Evolutionary conservation across 2,888 invertebrate genomes (phyloP), one percentile per base, ranked within the genome.

Genomic region (Thereva nobilitata): DNA sequence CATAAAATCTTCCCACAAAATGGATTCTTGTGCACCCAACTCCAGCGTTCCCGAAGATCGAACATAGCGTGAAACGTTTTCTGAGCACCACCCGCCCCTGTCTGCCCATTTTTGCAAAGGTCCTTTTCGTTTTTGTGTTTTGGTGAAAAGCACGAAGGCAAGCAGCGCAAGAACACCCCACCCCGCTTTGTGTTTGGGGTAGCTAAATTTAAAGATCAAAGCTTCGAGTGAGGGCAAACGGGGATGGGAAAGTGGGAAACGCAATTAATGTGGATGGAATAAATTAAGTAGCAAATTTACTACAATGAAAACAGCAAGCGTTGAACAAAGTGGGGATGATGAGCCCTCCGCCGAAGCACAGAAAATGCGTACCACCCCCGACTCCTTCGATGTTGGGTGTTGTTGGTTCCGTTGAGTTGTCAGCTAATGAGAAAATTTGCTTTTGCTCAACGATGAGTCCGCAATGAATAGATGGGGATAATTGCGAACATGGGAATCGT

Each of bases 401-500:
- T 57, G 57, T 23, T 23, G 23, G 23, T 12, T 40, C 61, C 50
- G 59, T 38, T 38, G 59, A 59, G 63, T 64, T 64, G 64, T 64
- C 53, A 53, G 64, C 54, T 64, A 64, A 64, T 64, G 64, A 64
- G 64, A 64, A 64, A 64, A 64, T 64, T 64, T 54, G 64, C 54
- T 64, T 64, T 64, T 44, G 53, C 64, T 64, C 45, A 50, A 45
- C 53, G 61, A 61, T 61, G 61, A 61, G 61, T 53, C 44, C 54
- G 54, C 54, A 64, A 64, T 64, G 52, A 55, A 59, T 65, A 54
- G 67, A 64, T 47, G 72, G 71, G 71, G 67, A 72, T 76, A 77
- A 77, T 77, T 76, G 77, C 74, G 75, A 75, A 75, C 76, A 74
- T 73, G 78, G 76, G 76, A 77, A 77, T 77, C 75, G 74, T 70